These are phyloP conservation scores for Naso thynnoides DNA, from an alignment of 2,797 vertebrate species.

Conservation along the genomic window DNA sequence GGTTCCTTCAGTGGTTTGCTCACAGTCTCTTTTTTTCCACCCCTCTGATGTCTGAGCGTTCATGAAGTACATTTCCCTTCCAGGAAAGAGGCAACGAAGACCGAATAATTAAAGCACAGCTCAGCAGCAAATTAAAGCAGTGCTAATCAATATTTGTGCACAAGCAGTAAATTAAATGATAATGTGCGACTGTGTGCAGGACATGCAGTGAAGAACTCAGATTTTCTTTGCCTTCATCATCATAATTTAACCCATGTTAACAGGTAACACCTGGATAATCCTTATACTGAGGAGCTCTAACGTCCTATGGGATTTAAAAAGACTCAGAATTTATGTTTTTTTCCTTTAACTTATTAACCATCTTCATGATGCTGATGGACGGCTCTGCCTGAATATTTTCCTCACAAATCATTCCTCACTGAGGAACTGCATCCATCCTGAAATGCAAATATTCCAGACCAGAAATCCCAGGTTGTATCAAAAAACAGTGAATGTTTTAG, in stretches of 20 bases:
- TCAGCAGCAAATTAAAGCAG: no score
- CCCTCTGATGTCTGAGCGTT: no score
- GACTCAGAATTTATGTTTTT: background rate
- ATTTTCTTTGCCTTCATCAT: background rate
- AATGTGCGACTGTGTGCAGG: background rate
- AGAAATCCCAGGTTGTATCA: background rate
- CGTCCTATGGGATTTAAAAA: background rate
- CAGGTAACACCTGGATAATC: no score
- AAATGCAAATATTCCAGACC: background rate
- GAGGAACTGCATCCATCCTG: no score
- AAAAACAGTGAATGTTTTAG: constrained; percentile 3
- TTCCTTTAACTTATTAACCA: background rate
- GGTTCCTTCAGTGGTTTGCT: no score
- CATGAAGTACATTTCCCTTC: no score
- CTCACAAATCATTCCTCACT: background rate
- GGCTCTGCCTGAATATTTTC: background rate
- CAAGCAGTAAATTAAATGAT: background rate
- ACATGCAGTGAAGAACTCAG: background rate
- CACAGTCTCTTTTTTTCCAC: no score
- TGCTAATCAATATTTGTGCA: background rate
- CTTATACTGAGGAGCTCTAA: background rate
- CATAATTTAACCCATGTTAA: background rate
- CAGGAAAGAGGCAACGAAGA: no score
- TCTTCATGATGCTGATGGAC: background rate
- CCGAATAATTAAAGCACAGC: no score